Evolutionary conservation across 2,113 vertebrate species (phyloP).

Genomic region (Perca fluviatilis): DNA sequence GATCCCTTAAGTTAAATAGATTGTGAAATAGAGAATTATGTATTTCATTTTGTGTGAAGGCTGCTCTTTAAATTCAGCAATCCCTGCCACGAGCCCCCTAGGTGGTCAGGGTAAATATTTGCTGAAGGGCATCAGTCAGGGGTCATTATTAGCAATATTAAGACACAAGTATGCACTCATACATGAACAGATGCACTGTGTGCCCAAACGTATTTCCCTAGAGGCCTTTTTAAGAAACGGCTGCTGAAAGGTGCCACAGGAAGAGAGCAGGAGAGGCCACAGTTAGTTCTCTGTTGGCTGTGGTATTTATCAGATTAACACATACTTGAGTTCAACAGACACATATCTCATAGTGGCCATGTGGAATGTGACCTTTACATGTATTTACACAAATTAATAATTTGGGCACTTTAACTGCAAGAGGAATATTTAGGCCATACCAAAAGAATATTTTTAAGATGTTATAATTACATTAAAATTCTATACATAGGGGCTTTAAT

Average conservation of each 20-base stretch:
- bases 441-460: background rate
- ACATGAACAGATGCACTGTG: slow-evolving; percentile 59
- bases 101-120: slow-evolving; percentile 68
- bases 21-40: slow-evolving; percentile 69
- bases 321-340: slow-evolving; percentile 45
- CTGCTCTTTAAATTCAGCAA: slow-evolving; percentile 45
- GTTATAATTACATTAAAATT: background rate
- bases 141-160: slow-evolving; percentile 56
- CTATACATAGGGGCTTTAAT: slow-evolving; percentile 26
- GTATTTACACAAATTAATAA: slow-evolving; percentile 2
- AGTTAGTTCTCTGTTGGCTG: slow-evolving; percentile 55
- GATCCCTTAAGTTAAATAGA: slow-evolving; percentile 55
- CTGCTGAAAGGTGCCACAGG: slow-evolving; percentile 52
- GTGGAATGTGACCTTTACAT: slow-evolving; percentile 20
- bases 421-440: background rate
- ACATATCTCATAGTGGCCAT: slow-evolving; percentile 13
- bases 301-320: slow-evolving; percentile 66
- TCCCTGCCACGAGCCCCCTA: slow-evolving; percentile 24
- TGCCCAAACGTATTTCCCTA: slow-evolving; percentile 14
- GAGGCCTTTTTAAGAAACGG: slow-evolving; percentile 46
- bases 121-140: slow-evolving; percentile 48
- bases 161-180: slow-evolving; percentile 36
- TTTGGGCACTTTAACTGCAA: background rate
- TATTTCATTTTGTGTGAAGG: slow-evolving; percentile 63
- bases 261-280: slow-evolving; percentile 35